Evolutionary conservation across 1,140 invertebrate species (phyloP), one percentile per base, ranked within the genome.

Genomic region (Bombus cullumanus): DNA sequence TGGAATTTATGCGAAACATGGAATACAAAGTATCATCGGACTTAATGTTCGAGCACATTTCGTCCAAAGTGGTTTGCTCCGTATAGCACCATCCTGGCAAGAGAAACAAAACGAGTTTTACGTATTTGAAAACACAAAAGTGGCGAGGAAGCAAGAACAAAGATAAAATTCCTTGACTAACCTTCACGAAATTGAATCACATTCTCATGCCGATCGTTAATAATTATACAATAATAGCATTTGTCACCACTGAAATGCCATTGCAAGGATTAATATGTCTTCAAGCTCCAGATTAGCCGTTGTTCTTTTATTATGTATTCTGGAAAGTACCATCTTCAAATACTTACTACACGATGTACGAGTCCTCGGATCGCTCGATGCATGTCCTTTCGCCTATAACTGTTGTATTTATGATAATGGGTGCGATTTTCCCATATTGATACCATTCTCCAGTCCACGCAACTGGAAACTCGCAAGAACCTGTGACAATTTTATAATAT

Each of bases 1-100:
- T 95, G 0, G 97, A 96, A 88, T 96, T 94, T 93, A 97, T 96
- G 66, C 97, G 94, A 93, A 98, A 98, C 97, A 98, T 97, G 64
- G 97, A 97, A 92, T 96, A 96, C 3, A 98, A 95, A 5, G 95
- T 96, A 13, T 97, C 97, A 90, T 98, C 97, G 0, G 97, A 97
- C 10, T 95, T 96, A 85, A 98, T 97, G 43, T 95, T 94, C 71
- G 96, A 95, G 90, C 97, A 98, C 76, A 97, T 96, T 0, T 96
- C 96, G 18, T 96, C 94, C 69, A 97, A 90, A 9, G 94, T 81
- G 12, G 41, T 31, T n/a, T 41, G 37, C 18, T 89, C 72, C 43
- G 89, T 66, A 69, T 95, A 95, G 92, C 97, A 97, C 92, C 93
- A 97, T 8, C 96, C 97, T 97, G 94, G 18, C 9, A 1, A 69